Evolutionary conservation across 2,888 invertebrate species (phyloP).

Genomic region (Drosophila pseudotalamancana): DNA sequence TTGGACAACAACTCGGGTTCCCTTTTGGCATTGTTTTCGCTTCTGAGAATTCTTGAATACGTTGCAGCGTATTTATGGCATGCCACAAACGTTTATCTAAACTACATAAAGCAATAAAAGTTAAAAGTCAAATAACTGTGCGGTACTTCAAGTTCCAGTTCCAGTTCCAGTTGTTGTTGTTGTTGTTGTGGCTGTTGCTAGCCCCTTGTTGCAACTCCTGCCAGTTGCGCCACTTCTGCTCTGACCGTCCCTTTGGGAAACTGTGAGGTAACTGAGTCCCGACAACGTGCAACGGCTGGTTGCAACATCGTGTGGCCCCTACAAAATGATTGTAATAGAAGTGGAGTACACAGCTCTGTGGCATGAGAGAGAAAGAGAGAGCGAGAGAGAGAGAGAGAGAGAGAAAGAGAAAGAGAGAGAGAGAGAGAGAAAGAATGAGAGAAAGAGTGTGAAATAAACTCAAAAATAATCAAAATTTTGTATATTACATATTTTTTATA

Average conservation of each 20-base stretch:
- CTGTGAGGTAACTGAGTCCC: conserved; percentile 10
- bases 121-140: conserved; percentile 77
- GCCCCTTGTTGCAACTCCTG: conserved; percentile 36
- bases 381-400: background rate
- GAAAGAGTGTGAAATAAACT: too few relatives aligned
- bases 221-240: conserved; percentile 1
- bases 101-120: conserved; percentile 79
- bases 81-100: conserved; percentile 80
- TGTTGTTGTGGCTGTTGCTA: conserved; percentile 16
- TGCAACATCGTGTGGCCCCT: conserved; percentile 17
- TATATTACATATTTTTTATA: background rate
- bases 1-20: conserved; percentile 42
- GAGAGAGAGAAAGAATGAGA: too few relatives aligned
- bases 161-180: conserved; percentile 30
- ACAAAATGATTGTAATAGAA: background rate
- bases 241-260: conserved; percentile 41
- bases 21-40: conserved; percentile 51
- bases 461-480: background rate
- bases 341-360: background rate
- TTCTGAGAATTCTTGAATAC: conserved; percentile 29
- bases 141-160: conserved; percentile 51
- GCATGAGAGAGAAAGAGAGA: background rate
- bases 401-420: background rate
- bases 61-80: conserved; percentile 71
- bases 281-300: conserved; percentile 34